Evolutionary conservation across 2,888 invertebrate genomes (phyloP).

Genomic region (Catocala fraxini): DNA sequence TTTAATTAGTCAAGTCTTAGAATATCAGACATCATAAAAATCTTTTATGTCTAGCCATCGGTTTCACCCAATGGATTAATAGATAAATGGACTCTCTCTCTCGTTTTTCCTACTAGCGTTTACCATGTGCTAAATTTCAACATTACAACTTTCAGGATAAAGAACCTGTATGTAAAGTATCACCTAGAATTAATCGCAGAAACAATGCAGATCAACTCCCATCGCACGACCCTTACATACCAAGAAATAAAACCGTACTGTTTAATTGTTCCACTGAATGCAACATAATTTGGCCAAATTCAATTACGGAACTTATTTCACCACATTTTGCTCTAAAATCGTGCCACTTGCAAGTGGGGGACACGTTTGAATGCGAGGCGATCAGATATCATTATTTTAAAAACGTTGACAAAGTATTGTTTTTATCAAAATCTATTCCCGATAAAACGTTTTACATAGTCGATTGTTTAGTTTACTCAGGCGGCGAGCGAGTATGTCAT

Average conservation of each 20-base stretch:
- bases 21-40: no score
- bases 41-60: no score
- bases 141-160: slow-evolving; percentile 65
- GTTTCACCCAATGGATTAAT: no score
- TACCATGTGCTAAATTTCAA: no score
- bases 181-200: slow-evolving; percentile 53
- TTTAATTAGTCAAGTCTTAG: no score
- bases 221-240: slow-evolving; percentile 77
- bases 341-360: slow-evolving; percentile 57
- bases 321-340: slow-evolving; percentile 60
- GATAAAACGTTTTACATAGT: slow-evolving; percentile 72
- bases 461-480: slow-evolving; percentile 76
- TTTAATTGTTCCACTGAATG: slow-evolving; percentile 73
- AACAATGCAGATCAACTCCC: slow-evolving; percentile 55
- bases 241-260: slow-evolving; percentile 62
- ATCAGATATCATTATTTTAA: slow-evolving; percentile 72
- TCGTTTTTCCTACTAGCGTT: no score
- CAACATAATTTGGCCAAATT: slow-evolving; percentile 56
- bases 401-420: slow-evolving; percentile 74
- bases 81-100: no score
- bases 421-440: slow-evolving; percentile 65
- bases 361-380: slow-evolving; percentile 64
- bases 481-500: slow-evolving; percentile 74
- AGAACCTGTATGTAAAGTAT: slow-evolving; percentile 61
- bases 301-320: slow-evolving; percentile 67